Evolutionary conservation across 1,140 invertebrate genomes (phyloP).

Genomic region (Thaumetopoea pityocampa): DNA sequence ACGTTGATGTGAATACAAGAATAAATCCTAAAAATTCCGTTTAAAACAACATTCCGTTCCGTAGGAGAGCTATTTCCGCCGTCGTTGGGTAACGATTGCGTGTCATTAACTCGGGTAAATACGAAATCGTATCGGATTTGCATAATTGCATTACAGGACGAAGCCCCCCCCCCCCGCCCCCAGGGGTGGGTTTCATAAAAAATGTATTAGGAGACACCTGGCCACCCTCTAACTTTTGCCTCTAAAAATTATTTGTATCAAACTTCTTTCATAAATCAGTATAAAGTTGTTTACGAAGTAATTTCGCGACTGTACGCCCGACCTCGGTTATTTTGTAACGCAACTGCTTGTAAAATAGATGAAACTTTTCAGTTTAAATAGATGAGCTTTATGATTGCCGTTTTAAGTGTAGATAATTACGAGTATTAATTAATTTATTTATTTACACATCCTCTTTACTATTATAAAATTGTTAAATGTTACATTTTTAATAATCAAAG

Average conservation of each 20-base stretch:
- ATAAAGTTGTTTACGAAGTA: conserved; percentile 62
- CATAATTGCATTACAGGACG: conserved; percentile 65
- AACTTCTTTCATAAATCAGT: conserved; percentile 64
- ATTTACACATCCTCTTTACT: too few species aligned
- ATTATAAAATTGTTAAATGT: too few species aligned
- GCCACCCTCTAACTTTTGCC: conserved; percentile 42
- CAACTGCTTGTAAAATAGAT: conserved; percentile 16
- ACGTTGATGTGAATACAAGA: too few species aligned
- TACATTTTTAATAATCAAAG: too few species aligned
- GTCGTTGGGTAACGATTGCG: not conserved
- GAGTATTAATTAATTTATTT: too few species aligned
- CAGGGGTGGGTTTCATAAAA: conserved; percentile 37
- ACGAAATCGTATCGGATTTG: conserved; percentile 30
- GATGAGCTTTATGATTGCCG: not conserved
- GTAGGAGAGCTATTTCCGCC: not conserved
- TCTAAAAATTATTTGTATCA: conserved; percentile 59
- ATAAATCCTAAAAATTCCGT: too few species aligned
- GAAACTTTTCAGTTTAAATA: conserved; percentile 18
- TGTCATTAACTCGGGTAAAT: conserved; percentile 13
- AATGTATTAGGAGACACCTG: conserved; percentile 62
- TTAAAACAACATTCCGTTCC: too few species aligned
- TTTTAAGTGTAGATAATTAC: too few species aligned
- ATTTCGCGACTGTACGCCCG: conserved; percentile 31
- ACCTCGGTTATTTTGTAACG: conserved; percentile 17
- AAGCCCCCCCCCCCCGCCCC: too few species aligned